Evolutionary conservation across 2,888 invertebrate species (phyloP).

Genomic region (Lingula anatina): DNA sequence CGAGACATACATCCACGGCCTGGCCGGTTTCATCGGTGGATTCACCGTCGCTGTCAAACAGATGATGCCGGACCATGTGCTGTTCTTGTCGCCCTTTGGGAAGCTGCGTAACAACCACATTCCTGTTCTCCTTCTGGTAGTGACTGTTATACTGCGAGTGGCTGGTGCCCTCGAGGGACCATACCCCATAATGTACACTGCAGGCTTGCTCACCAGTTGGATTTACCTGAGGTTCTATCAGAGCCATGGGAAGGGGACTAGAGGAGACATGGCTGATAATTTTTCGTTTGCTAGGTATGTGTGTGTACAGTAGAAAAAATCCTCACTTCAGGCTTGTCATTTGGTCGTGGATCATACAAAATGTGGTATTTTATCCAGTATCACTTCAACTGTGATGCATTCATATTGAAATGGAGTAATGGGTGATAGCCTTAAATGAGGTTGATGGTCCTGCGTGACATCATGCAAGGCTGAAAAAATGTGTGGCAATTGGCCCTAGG

Average conservation of each 20-base stretch:
- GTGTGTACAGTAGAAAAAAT: too few species aligned
- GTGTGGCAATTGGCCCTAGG: too few species aligned
- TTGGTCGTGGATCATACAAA: too few species aligned
- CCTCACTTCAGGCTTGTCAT: too few species aligned
- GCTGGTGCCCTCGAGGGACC: slow-evolving; percentile 82
- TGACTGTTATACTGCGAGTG: slow-evolving; percentile 75
- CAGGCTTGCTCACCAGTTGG: slow-evolving; percentile 88
- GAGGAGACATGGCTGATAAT: slow-evolving; percentile 92
- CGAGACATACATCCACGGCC: slow-evolving; percentile 85
- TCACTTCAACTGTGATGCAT: too few species aligned
- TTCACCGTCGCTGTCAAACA: slow-evolving; percentile 93
- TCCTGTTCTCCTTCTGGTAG: slow-evolving; percentile 75
- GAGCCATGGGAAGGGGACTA: slow-evolving; percentile 84
- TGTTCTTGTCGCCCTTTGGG: slow-evolving; percentile 85
- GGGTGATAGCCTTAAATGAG: too few species aligned
- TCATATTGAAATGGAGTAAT: too few species aligned
- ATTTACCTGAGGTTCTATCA: slow-evolving; percentile 93
- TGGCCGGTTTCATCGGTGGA: slow-evolving; percentile 82
- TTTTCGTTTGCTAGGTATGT: slow-evolving; percentile 88
- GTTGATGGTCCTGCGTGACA: too few species aligned
- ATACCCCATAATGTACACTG: slow-evolving; percentile 92
- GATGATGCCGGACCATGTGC: slow-evolving; percentile 93
- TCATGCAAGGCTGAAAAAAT: too few species aligned
- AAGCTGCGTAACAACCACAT: slow-evolving; percentile 76
- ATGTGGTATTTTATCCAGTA: too few species aligned